Evolutionary conservation across 2,888 invertebrate genomes (phyloP).

Genomic region (Ennomos quercinarius): DNA sequence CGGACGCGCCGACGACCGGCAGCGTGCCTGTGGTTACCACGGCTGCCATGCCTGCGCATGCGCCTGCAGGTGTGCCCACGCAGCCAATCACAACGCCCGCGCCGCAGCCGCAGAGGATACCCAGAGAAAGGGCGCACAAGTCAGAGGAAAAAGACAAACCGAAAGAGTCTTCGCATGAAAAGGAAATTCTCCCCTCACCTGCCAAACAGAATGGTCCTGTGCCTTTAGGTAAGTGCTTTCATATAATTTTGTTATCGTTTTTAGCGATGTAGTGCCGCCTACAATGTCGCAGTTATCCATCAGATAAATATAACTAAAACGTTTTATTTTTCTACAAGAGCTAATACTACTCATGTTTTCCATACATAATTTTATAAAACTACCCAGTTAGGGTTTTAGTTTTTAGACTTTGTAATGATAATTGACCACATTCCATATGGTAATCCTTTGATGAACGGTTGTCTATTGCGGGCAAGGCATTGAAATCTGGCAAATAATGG

Average conservation of each 20-base stretch:
- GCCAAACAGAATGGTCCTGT: slow-evolving; percentile 43
- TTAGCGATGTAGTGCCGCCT: background rate
- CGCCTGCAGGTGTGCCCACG: slow-evolving; percentile 35
- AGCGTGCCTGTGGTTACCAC: slow-evolving; percentile 23
- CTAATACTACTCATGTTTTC: too few species aligned
- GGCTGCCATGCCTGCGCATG: slow-evolving; percentile 30
- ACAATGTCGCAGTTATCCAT: too few species aligned
- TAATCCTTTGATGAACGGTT: too few species aligned
- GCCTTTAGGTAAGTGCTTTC: slow-evolving; percentile 42
- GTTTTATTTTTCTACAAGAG: too few species aligned
- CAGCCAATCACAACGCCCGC: slow-evolving; percentile 23
- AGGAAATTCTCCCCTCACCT: slow-evolving; percentile 28
- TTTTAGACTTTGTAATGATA: too few species aligned
- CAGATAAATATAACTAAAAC: too few species aligned
- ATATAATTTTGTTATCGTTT: background rate
- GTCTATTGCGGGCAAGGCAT: too few species aligned
- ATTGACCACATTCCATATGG: too few species aligned
- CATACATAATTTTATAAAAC: too few species aligned
- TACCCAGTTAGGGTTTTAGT: too few species aligned
- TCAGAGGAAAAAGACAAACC: slow-evolving; percentile 43
- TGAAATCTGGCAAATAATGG: too few species aligned
- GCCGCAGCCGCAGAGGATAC: slow-evolving; percentile 34
- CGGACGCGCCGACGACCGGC: slow-evolving; percentile 5
- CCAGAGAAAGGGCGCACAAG: slow-evolving; percentile 35
- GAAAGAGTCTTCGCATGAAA: slow-evolving; percentile 33